Evolutionary conservation across 2,113 vertebrate genomes (phyloP).

Genomic region (Percopsis transmontana): DNA sequence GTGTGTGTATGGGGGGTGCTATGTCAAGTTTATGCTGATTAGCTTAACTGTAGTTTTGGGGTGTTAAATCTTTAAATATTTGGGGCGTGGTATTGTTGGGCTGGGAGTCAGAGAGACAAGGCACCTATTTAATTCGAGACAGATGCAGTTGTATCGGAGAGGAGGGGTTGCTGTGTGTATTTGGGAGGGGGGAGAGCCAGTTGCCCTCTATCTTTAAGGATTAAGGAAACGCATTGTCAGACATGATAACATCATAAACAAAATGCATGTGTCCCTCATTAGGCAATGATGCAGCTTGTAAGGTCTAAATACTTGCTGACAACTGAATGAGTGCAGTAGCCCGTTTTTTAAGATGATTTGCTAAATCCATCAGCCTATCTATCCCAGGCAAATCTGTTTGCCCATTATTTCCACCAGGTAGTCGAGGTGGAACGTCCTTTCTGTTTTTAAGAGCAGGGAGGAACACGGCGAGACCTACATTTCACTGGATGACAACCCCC

Average conservation of each 20-base stretch:
- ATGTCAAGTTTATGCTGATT: conserved; percentile 29
- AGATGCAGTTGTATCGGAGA: background rate
- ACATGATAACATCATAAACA: background rate
- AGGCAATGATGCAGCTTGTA: background rate
- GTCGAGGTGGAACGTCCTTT: background rate
- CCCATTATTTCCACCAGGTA: background rate
- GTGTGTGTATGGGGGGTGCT: background rate
- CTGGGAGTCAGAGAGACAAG: background rate
- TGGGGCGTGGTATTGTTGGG: conserved; percentile 17
- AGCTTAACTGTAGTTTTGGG: conserved; percentile 32
- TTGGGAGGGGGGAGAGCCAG: background rate
- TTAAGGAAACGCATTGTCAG: background rate
- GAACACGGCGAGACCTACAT: background rate
- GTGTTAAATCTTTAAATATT: conserved; percentile 6
- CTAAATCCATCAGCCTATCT: conserved; percentile 10
- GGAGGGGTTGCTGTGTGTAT: background rate
- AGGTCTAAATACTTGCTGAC: background rate
- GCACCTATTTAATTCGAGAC: conserved; percentile 10
- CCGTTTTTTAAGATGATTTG: background rate
- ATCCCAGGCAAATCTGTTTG: background rate
- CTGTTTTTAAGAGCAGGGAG: background rate
- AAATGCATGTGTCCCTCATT: background rate
- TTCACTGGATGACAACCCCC: background rate
- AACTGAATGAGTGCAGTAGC: conserved; percentile 14
- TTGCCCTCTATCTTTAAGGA: background rate